Base-by-base conservation (phyloP, 2,797 vertebrate genomes). In the Gymnopithys bicolor region DNA sequence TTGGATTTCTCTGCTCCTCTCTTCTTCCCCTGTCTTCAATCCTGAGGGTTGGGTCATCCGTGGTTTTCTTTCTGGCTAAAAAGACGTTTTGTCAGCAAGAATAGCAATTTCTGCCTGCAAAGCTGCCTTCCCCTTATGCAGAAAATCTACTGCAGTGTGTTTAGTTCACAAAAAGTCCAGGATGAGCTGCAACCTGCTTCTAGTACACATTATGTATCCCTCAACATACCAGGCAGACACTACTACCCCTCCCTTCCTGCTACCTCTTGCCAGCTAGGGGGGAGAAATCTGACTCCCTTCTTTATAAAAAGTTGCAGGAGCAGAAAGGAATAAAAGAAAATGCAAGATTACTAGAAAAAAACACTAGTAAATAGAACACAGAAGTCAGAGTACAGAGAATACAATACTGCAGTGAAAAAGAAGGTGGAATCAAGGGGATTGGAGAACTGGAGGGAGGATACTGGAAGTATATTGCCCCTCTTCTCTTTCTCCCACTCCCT, bases 51-150 rank as follows among this genome's bases (percentile, higher is more conserved):
- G 39, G 55, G 45, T 86, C 74, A 87, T 35, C 27, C 0, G 0
- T 69, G 60, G 32, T 80, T 80, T 92, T 77, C 76, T 35, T 69
- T 79, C 78, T 64, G 82, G 49, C 79, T 84, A 56, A 79, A 90
- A 84, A 87, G 74, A 70, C 27, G 24, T 69, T 87, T 84, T 79
- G 63, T 79, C 89, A 95, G 59, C 84, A 91, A 89, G 41, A 92
- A 80, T 15, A 74, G 64, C 56, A 77, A 92, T 77, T 89, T 67
- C 56, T 95, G 75, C 27, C 56, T 55, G 43, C 78, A 92, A 84
- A 89, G 55, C 63, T 74, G 33, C 45, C 60, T 30, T 84, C 39
- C 16, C 11, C 56, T 66, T 79, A 24, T 56, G 52, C 41, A 77
- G 71, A 74, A 92, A 74, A 89, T 35, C 71, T n/a, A 74, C 52